A percentile compares a stretch with the other conserved stretches of the same genome.
These are phyloP conservation scores for Toxonevra muliebris DNA, from an alignment of 2,888 invertebrate species.

Conservation along the genomic window DNA sequence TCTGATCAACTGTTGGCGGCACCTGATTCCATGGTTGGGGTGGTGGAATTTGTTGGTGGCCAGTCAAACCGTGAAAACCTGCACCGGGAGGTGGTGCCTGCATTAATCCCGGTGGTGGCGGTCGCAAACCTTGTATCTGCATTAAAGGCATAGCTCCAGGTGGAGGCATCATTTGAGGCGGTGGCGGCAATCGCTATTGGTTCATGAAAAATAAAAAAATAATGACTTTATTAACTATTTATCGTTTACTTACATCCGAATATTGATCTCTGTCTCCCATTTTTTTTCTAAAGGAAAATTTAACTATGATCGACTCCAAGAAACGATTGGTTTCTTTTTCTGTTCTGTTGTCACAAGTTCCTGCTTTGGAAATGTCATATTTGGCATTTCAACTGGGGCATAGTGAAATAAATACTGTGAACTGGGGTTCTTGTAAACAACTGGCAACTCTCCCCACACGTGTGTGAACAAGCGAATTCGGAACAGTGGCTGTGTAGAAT, in stretches of 20 bases:
- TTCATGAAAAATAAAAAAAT: too few species aligned
- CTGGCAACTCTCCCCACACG: too few species aligned
- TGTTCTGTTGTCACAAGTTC: neutral
- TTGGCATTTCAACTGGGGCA: neutral
- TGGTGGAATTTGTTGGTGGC: slow-evolving; percentile 40
- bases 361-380: neutral
- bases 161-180: slow-evolving; percentile 37
- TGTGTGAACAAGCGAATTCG: too few species aligned
- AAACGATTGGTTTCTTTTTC: neutral
- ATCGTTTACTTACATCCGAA: neutral
- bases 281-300: too few species aligned
- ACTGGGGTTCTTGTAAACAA: neutral
- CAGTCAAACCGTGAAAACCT: slow-evolving; percentile 24
- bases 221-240: neutral
- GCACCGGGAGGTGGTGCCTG: slow-evolving; percentile 36
- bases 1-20: slow-evolving; percentile 17
- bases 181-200: slow-evolving; percentile 23
- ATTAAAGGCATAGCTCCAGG: slow-evolving; percentile 39
- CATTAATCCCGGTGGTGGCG: slow-evolving; percentile 32
- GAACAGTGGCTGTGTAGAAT: too few species aligned
- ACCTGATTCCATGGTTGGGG: slow-evolving; percentile 39
- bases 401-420: too few species aligned
- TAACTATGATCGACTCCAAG: neutral
- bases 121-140: slow-evolving; percentile 36
- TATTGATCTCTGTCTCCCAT: neutral